Evolutionary conservation across 1,140 invertebrate species (phyloP), one percentile per base, ranked within the genome.

Genomic region (Venustaconcha ellipsiformis): DNA sequence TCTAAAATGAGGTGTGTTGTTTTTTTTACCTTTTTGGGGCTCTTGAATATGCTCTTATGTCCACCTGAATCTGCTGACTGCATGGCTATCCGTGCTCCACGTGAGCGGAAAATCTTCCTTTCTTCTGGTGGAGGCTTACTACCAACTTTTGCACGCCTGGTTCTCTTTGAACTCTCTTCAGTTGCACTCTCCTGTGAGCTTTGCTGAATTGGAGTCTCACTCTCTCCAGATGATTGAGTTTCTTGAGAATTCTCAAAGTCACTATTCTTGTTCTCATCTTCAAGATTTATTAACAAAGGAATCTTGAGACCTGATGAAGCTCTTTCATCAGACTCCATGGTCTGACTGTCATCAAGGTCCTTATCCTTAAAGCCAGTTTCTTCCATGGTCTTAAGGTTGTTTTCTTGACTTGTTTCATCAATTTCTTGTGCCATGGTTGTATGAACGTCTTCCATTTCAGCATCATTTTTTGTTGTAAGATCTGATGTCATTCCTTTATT

Each of bases 11-110:
- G 37, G 4, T 6, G 0, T 48, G 6, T 48, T 48, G 37, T 6
- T 48, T 48, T 48, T 48, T 15, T 48, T 66, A 84, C 84, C 82
- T 86, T 86, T 68, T 82, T 81, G 20, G 81, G 83, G 72, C 81
- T 84, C n/a, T 81, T 83, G 65, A 84, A 84, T 66, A 83, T 83
- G 66, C 80, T 84, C 70, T 81, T 82, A 23, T 71, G 74, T 8
- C 37, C 37, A 48, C 37, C 37, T 6, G 75, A 57, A 55, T 55
- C 48, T 48, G 48, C 58, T 60, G 63, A 58, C 15, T 56, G 6
- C n/a, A 15, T n/a, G 2, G n/a, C 15, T 12, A 11, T n/a, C 63
- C 68, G 67, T 2, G 75, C 67, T 0, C 75, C 75, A 63, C 75
- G 55, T 56, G 75, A 70, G 55, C 75, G 62, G 57, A 77, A 77